Conservation (phyloP, 2,888 invertebrate genomes). For the Ochropacha duplaris region DNA sequence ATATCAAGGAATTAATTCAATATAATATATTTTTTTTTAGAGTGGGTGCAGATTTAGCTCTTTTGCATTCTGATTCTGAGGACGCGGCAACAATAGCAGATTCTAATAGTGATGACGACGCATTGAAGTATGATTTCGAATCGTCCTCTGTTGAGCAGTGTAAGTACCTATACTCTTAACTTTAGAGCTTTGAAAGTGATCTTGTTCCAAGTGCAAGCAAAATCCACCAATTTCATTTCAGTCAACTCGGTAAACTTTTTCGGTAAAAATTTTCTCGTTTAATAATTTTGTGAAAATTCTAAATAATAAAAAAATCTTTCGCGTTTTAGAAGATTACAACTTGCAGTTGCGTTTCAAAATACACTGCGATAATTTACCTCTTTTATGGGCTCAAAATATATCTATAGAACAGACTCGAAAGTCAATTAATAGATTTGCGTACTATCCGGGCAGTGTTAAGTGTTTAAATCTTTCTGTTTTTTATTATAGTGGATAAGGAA, state of each 20-base stretch:
- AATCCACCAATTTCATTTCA: too few species aligned
- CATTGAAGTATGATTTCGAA: conserved; percentile 44
- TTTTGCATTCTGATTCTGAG: conserved; percentile 49
- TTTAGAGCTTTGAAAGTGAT: too few species aligned
- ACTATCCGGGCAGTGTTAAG: neutral
- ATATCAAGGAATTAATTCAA: conserved; percentile 1
- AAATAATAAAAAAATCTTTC: too few species aligned
- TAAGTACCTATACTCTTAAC: conserved; percentile 36
- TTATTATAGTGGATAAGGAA: conserved; percentile 47
- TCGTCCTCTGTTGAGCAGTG: conserved; percentile 55
- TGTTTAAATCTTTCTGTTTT: conserved; percentile 5
- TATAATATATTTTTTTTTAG: conserved; percentile 44
- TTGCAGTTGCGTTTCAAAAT: neutral
- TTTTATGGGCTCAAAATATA: too few species aligned
- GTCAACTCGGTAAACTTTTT: too few species aligned
- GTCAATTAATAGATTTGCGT: neutral
- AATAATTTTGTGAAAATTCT: too few species aligned
- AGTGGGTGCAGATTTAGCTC: conserved; percentile 79
- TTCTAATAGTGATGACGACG: conserved; percentile 46
- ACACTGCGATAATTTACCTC: too few species aligned
- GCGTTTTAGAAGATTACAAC: too few species aligned
- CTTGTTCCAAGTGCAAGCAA: too few species aligned
- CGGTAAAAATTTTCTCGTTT: too few species aligned
- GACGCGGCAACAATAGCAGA: conserved; percentile 51
- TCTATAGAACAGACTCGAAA: neutral